Evolutionary conservation across 92 coral and sea anemone genomes (phyloP), one percentile per base, ranked within the genome.

Genomic region (Montipora capitata): DNA sequence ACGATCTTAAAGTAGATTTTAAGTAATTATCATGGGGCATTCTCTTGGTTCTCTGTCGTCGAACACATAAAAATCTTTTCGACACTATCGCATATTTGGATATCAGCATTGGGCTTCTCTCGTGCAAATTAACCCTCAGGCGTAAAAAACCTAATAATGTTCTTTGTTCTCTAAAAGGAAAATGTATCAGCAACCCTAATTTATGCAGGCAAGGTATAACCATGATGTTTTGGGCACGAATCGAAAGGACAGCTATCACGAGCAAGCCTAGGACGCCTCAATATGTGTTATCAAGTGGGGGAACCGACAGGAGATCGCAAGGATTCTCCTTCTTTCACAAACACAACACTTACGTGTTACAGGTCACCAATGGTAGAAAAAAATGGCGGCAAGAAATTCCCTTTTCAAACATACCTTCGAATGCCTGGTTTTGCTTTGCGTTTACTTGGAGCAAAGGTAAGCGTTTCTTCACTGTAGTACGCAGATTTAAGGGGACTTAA

Each of bases 151-250:
- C 35, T 27, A 27, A 27, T 2, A 27, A 27, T 27, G 35, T 2
- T 3, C 10, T 68, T 51, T n/a, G 38, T n/a, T 17, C 12, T 71
- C 63, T 62, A 4, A 43, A 72, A 83, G 87, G 79, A 20, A 61
- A 63, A 44, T 83, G 87, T 4, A 58, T 83, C 51, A 43, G 79
- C 27, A 42, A 83, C n/a, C 87, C 87, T 7, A 40, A 15, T 72
- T 17, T 72, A 42, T 83, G 87, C 42, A 3, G 12, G 3, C 17
- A 41, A 3, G 87, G 87, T 7, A 14, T 83, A 18, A 83, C 87
- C 45, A 44, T 83, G 79, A 83, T 83, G 10, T 83, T 83, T 45
- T 83, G 87, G 87, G 87, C 87, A 42, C 72, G 35, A 20, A 83
- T 83, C 4, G 72, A 73, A 14, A 4, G 1, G 48, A 3, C 58